A percentile compares a stretch with the other conserved stretches of the same genome.
These are phyloP conservation scores for Noturus placidus DNA, from an alignment of 2,113 vertebrate species.

Conservation along the genomic window DNA sequence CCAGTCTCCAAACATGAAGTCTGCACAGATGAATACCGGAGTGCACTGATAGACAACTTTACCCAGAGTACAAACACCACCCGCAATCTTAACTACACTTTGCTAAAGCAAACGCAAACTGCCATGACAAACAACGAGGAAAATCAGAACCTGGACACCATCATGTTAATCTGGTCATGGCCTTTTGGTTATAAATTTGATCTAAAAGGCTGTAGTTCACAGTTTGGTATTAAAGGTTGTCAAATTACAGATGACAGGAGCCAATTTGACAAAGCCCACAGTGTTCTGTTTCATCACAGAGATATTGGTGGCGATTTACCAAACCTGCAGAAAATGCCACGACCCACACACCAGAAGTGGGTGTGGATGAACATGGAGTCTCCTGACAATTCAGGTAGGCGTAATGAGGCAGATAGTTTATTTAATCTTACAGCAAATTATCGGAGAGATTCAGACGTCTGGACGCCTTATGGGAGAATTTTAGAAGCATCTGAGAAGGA, in stretches of 20 bases:
- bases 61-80: neutral
- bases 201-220: slow-evolving; percentile 61
- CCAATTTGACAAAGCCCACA: slow-evolving; percentile 76
- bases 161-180: slow-evolving; percentile 81
- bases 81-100: neutral
- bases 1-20: slow-evolving; percentile 68
- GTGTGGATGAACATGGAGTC: slow-evolving; percentile 89
- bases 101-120: slow-evolving; percentile 68
- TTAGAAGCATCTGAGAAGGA: slow-evolving; percentile 64
- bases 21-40: neutral
- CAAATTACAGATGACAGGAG: slow-evolving; percentile 78
- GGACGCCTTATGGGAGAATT: slow-evolving; percentile 83
- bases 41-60: neutral
- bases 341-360: slow-evolving; percentile 85
- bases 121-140: slow-evolving; percentile 68
- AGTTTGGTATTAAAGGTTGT: slow-evolving; percentile 77
- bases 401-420: slow-evolving; percentile 71
- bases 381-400: slow-evolving; percentile 73
- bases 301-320: slow-evolving; percentile 76
- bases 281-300: slow-evolving; percentile 81
- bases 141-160: slow-evolving; percentile 69
- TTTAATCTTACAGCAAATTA: slow-evolving; percentile 85
- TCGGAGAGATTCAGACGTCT: slow-evolving; percentile 80
- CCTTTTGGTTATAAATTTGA: slow-evolving; percentile 78
- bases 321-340: slow-evolving; percentile 73